These are phyloP conservation scores for Xenentodon cancila DNA, from an alignment of 2,797 vertebrate species.

Conservation along the genomic window DNA sequence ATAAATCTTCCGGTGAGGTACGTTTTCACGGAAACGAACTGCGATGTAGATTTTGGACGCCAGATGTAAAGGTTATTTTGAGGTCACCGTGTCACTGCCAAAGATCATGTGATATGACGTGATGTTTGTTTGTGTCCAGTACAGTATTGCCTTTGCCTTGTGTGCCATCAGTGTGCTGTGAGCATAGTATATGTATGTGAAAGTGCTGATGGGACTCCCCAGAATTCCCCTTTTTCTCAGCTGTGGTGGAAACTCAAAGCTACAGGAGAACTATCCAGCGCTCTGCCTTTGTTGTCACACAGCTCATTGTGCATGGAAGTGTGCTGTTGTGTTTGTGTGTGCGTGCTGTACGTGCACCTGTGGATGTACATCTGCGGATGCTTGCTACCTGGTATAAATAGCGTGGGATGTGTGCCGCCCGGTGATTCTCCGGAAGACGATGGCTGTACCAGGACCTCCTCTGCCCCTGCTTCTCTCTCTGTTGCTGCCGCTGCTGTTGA, in stretches of 20 bases:
- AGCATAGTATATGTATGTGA: constrained; percentile 55
- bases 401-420: constrained; percentile 29
- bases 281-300: constrained; percentile 72
- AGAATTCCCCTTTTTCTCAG: constrained; percentile 56
- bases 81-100: constrained; percentile 56
- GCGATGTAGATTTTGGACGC: not conserved
- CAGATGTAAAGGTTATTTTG: constrained; percentile 32
- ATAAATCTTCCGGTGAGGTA: too few relatives aligned
- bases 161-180: constrained; percentile 40
- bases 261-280: constrained; percentile 79
- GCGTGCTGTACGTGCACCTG: constrained; percentile 42
- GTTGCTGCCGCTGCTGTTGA: constrained; percentile 67
- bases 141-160: constrained; percentile 40
- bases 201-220: constrained; percentile 78
- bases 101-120: constrained; percentile 44
- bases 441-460: constrained; percentile 61
- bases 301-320: constrained; percentile 67
- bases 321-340: constrained; percentile 33
- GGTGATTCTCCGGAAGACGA: constrained; percentile 74
- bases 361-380: constrained; percentile 37
- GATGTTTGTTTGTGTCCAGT: constrained; percentile 59
- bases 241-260: constrained; percentile 67
- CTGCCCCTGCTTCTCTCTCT: constrained; percentile 61
- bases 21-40: constrained; percentile 1
- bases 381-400: constrained; percentile 64